Conservation (phyloP, 2,113 vertebrate species). For the Ceuthmochares aereus region DNA sequence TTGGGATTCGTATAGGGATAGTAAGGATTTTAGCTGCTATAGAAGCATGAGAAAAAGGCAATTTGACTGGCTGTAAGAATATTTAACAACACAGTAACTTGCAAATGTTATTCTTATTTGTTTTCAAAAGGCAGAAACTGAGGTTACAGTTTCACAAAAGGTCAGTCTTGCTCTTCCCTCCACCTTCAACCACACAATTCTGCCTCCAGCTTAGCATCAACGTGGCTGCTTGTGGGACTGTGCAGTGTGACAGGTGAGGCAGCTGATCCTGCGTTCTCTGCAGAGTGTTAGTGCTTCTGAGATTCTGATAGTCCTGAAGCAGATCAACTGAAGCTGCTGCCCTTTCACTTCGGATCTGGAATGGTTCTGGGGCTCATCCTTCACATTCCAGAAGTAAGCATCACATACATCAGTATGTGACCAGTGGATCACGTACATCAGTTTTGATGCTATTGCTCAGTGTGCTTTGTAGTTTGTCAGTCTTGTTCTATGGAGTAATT, state of each 20-base stretch:
- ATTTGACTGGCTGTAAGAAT: background rate
- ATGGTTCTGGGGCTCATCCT: background rate
- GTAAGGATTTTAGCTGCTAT: background rate
- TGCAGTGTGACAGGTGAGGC: background rate
- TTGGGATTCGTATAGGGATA: background rate
- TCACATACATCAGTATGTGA: too few species aligned
- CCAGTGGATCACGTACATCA: background rate
- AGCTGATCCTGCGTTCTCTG: background rate
- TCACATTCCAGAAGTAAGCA: background rate
- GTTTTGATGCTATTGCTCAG: background rate
- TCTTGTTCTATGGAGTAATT: background rate
- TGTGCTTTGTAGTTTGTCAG: background rate
- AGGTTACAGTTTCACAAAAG: background rate
- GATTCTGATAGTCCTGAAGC: background rate
- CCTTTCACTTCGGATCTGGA: accelerated
- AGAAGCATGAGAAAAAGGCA: background rate
- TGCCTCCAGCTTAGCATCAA: background rate
- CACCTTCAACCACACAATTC: accelerated
- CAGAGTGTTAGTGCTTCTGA: background rate
- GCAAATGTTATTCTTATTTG: background rate
- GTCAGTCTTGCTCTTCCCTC: background rate
- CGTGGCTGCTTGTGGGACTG: background rate
- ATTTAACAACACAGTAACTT: background rate
- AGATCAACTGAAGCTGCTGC: background rate
- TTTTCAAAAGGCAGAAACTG: background rate